Evolutionary conservation across 2,113 vertebrate genomes (phyloP).

Genomic region (Prolemur simus): DNA sequence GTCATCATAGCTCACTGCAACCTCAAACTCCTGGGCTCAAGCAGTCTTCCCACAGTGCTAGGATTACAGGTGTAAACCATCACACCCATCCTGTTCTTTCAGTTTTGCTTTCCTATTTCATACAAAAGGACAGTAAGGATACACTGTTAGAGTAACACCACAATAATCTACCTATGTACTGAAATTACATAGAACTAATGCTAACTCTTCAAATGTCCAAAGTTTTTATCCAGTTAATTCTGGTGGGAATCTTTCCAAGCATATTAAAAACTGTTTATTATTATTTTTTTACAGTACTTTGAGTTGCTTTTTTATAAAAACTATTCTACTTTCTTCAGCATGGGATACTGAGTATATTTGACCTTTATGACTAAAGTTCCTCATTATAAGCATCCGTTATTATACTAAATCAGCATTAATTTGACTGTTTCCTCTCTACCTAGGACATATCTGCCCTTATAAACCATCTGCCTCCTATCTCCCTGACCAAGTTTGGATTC

Average conservation of each 20-base stretch:
- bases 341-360: conserved; percentile 4
- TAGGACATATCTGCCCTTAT: not conserved
- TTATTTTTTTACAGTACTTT: too few relatives aligned
- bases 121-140: conserved; percentile 18
- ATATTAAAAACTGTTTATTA: not conserved
- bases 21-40: too few relatives aligned
- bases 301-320: too few relatives aligned
- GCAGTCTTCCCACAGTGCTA: too few relatives aligned
- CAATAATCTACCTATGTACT: not conserved
- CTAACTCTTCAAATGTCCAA: conserved; percentile 22
- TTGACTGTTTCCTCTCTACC: not conserved
- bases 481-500: not conserved
- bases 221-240: not conserved
- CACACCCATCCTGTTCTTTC: not conserved
- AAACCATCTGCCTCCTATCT: not conserved
- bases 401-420: not conserved
- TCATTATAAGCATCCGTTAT: not conserved
- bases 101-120: conserved; percentile 35
- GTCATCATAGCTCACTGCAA: too few relatives aligned
- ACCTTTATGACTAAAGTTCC: conserved; percentile 11
- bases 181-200: conserved; percentile 31
- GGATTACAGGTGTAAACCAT: too few relatives aligned
- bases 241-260: not conserved
- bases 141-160: not conserved
- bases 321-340: not conserved